Evolutionary conservation across 2,113 vertebrate species (phyloP).

Genomic region (Rhegmatorhina hoffmannsi): DNA sequence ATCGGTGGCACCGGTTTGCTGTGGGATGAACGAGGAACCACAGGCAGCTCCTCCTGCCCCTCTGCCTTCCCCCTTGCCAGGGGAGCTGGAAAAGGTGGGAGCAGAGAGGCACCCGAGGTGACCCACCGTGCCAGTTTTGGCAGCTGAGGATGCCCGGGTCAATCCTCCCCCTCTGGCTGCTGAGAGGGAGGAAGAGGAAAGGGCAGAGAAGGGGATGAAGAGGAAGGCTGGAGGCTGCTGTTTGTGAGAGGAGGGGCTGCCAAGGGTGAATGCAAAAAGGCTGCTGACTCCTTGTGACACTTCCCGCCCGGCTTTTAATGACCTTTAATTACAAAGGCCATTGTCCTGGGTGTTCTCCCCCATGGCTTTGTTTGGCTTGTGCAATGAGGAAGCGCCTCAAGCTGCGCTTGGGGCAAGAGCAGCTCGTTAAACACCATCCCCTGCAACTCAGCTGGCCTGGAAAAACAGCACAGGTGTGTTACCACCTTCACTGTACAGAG

Average conservation of each 20-base stretch:
- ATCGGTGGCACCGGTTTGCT: rapidly evolving
- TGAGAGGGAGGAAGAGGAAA: neutral
- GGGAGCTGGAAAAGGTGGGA: neutral
- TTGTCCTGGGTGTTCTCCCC: neutral
- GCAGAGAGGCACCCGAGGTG: neutral
- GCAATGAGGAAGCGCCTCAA: neutral
- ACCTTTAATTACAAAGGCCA: slow-evolving; percentile 10
- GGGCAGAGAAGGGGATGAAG: neutral
- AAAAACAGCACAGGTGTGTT: neutral
- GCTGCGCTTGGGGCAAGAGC: neutral
- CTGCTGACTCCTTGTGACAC: neutral
- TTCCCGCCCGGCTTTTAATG: neutral
- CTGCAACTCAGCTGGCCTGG: neutral
- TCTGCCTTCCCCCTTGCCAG: neutral
- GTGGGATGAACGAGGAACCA: neutral
- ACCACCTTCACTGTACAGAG: neutral
- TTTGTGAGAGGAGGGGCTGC: neutral
- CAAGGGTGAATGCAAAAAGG: neutral
- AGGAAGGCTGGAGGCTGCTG: neutral
- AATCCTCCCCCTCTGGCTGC: neutral
- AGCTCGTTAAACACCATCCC: neutral
- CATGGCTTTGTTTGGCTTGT: neutral
- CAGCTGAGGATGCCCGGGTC: neutral
- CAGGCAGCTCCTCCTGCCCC: neutral
- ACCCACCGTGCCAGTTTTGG: neutral